These are phyloP conservation scores for Eclectus roratus DNA, from an alignment of 2,113 vertebrate species.

Conservation along the genomic window DNA sequence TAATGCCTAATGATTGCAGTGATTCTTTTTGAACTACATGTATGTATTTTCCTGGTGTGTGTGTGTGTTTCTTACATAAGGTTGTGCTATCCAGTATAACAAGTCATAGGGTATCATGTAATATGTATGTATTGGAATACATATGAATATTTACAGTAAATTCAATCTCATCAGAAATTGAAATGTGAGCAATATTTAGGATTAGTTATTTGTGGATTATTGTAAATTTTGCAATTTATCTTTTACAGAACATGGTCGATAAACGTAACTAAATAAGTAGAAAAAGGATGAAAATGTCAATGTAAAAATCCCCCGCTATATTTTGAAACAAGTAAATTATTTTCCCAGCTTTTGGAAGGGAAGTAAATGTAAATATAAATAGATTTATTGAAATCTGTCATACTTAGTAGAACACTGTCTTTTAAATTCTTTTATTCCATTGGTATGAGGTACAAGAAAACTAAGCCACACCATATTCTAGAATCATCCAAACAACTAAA, in stretches of 20 bases:
- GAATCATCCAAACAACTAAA: neutral
- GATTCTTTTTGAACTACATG: neutral
- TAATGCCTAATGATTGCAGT: neutral
- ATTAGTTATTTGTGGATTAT: neutral
- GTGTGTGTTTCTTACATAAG: neutral
- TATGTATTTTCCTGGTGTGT: neutral
- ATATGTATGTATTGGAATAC: neutral
- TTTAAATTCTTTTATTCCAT: neutral
- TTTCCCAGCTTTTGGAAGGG: neutral
- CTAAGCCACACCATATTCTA: neutral
- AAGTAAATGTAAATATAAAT: neutral
- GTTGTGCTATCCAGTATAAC: neutral
- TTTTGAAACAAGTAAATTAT: neutral
- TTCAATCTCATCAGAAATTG: neutral
- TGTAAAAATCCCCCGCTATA: accelerated
- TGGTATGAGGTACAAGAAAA: neutral
- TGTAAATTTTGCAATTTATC: neutral
- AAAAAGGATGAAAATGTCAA: neutral
- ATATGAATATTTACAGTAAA: accelerated
- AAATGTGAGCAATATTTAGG: neutral
- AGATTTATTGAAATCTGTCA: neutral
- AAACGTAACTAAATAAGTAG: neutral
- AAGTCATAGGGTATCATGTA: neutral
- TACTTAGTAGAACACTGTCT: neutral
- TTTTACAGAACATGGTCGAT: neutral